phyloP scores from a whole-genome alignment of 2,797 vertebrate species.

The Oreochromis grahami region DNA sequence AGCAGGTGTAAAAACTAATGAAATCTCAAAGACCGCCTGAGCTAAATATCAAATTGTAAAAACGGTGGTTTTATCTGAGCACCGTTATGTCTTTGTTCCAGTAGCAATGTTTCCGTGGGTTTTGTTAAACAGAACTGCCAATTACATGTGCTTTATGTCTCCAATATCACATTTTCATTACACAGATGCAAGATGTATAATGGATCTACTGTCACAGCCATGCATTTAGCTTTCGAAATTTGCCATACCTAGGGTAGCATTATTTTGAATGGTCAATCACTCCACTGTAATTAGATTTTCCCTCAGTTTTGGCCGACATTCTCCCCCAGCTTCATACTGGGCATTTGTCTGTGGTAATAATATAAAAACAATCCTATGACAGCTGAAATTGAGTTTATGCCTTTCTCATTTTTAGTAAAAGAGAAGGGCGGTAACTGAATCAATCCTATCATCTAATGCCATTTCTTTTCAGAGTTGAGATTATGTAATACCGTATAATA shows the following conservation, averaged over 20 bases:
- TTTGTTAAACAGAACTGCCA: conserved; percentile 61
- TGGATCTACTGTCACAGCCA: conserved; percentile 61
- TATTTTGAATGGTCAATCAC: conserved; percentile 71
- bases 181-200: conserved; percentile 61
- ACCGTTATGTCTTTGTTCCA: conserved; percentile 16
- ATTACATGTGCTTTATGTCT: conserved; percentile 74
- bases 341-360: conserved; percentile 67
- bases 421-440: conserved; percentile 55
- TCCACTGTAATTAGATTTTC: conserved; percentile 56
- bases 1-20: conserved; percentile 50
- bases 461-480: conserved; percentile 46
- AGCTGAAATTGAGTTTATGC: conserved; percentile 64
- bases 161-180: conserved; percentile 76
- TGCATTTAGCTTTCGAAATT: conserved; percentile 50
- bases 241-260: conserved; percentile 58
- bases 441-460: conserved; percentile 50
- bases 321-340: conserved; percentile 46
- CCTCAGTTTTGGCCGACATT: conserved; percentile 51
- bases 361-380: conserved; percentile 68
- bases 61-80: neutral
- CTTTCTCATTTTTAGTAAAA: conserved; percentile 70
- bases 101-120: conserved; percentile 22
- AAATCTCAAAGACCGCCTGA: conserved; percentile 19
- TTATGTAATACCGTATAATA: conserved; percentile 55
- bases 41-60: conserved; percentile 7